Base-by-base conservation (phyloP, 2,888 invertebrate genomes). In the Creontiades dilutus region DNA sequence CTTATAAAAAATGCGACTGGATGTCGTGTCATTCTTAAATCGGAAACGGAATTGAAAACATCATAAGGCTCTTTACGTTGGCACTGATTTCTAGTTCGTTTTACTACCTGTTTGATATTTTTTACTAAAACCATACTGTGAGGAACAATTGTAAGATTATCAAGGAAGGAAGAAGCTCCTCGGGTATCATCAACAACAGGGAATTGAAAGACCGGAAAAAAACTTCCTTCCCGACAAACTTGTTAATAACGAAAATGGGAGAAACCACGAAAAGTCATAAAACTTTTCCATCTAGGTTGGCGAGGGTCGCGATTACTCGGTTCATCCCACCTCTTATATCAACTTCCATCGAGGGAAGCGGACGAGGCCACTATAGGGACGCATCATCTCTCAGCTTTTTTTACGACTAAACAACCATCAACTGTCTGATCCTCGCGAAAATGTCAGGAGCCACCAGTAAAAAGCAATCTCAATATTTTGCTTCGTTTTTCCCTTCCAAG, bases 281-380 rank as follows among this genome's bases (percentile, higher is more conserved):
- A 68, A 68, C 68, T 68, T 68, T 68, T 68, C 68, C 68, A 68
- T 68, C 68, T 68, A 68, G 23, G 27, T 68, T 23, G 23, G 68
- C 23, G 68, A 19, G 27, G 68, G 16, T 7, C 23, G 68, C 68
- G 23, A 68, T 68, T 68, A 27, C 68, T 68, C 23, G 68, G 23
- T 23, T 68, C 68, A 68, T 68, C 68, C 19, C 27, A 68, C 68
- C 23, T 68, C 68, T 68, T 68, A 19, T 19, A 68, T 68, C 68
- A 68, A 19, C 61, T n/a, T 61, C 61, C 61, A 19, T 61, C 19
- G 23, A 57, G n/a, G n/a, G n/a, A 7, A 57, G n/a, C 57, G n/a
- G n/a, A 57, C 68, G 12, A 23, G 68, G 23, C 19, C 11, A 19
- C 23, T 68, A 68, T 12, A 23, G 23, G 27, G 68, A 19, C 12